These are phyloP conservation scores for Catostylus mosaicus DNA, from an alignment of 30 jellyfish, hydroid and myxozoan species.

Conservation along the genomic window DNA sequence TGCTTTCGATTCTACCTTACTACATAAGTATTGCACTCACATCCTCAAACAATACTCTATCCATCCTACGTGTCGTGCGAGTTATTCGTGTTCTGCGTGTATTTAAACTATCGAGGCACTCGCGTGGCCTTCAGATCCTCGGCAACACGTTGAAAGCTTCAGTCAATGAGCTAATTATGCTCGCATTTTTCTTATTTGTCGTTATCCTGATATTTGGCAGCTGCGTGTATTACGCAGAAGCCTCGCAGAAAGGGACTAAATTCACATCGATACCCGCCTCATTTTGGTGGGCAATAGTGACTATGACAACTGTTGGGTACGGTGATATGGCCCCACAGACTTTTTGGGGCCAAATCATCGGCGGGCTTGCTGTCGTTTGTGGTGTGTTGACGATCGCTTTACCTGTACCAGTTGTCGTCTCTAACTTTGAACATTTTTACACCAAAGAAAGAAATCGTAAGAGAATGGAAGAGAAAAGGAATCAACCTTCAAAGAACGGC, in stretches of 20 bases:
- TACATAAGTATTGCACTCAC: constrained; percentile 68
- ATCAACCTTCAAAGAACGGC: constrained; percentile 66
- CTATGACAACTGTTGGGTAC: constrained; percentile 98
- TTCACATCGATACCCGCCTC: constrained; percentile 95
- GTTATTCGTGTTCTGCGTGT: constrained; percentile 96
- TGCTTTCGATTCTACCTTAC: constrained; percentile 86
- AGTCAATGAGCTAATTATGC: constrained; percentile 86
- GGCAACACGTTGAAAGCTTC: constrained; percentile 97
- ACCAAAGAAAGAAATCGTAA: constrained; percentile 86
- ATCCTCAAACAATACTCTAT: constrained; percentile 42
- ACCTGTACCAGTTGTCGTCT: constrained; percentile 98
- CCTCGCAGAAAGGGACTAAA: constrained; percentile 64
- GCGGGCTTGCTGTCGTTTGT: constrained; percentile 93
- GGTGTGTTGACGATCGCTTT: constrained; percentile 93
- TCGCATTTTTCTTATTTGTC: constrained; percentile 88
- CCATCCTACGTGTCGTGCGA: constrained; percentile 80
- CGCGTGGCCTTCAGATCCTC: constrained; percentile 97
- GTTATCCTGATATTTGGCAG: constrained; percentile 93
- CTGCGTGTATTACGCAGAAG: constrained; percentile 92
- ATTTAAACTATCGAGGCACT: constrained; percentile 91
- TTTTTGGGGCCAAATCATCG: constrained; percentile 91
- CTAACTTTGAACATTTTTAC: constrained; percentile 90
- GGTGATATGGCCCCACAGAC: constrained; percentile 97
- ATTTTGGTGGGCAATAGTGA: constrained; percentile 99
- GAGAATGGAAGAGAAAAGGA: constrained; percentile 84